These are phyloP conservation scores for Ceyx cyanopectus DNA, from an alignment of 2,113 vertebrate species.

Conservation along the genomic window DNA sequence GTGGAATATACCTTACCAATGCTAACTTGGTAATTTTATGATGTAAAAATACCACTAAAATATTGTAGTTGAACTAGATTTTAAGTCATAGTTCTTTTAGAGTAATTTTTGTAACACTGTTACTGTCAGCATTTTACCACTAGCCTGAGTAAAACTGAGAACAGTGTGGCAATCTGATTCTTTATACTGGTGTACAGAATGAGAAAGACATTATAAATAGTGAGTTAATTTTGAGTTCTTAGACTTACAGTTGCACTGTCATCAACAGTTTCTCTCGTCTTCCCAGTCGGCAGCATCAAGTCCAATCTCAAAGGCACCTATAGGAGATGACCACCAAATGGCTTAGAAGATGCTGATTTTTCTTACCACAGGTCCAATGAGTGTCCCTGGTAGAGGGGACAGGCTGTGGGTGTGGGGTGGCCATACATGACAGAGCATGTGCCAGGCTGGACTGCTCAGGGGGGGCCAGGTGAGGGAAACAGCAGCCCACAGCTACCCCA, in stretches of 20 bases:
- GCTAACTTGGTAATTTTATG: not conserved
- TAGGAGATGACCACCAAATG: not conserved
- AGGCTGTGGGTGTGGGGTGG: not conserved
- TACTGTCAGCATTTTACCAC: not conserved
- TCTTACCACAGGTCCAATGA: not conserved
- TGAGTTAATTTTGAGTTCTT: not conserved
- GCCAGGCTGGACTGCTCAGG: accelerated
- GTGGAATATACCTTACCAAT: not conserved
- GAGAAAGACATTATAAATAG: not conserved
- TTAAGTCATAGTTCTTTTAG: not conserved
- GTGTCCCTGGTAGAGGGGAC: not conserved
- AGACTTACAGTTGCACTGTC: not conserved
- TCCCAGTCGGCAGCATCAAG: not conserved
- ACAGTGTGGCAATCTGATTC: not conserved
- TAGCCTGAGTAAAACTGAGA: not conserved
- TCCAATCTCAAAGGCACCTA: not conserved
- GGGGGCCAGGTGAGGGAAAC: not conserved
- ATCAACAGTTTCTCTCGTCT: not conserved
- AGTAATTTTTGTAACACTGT: not conserved
- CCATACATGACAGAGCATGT: accelerated
- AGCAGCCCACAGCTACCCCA: accelerated
- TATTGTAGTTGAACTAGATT: not conserved
- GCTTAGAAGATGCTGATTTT: not conserved
- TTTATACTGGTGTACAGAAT: not conserved
- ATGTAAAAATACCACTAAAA: not conserved